Evolutionary conservation across 2,888 invertebrate genomes (phyloP).

Genomic region (Mesochorus sp.): DNA sequence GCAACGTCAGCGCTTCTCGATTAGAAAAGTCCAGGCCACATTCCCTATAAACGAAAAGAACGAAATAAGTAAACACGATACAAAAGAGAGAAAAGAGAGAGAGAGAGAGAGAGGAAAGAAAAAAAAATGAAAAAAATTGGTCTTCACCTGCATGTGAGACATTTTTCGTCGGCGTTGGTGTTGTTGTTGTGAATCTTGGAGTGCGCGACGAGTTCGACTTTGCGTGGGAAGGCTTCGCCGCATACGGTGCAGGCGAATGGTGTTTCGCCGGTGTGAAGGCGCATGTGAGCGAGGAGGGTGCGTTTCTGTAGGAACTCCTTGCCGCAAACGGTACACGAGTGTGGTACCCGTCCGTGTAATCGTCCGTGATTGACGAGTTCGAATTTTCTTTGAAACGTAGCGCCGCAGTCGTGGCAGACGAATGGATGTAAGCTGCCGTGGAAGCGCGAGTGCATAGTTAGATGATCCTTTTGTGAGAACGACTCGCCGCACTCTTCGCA

Average conservation of each 20-base stretch:
- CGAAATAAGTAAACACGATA: background rate
- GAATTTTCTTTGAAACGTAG: slow-evolving; percentile 92
- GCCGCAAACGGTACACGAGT: slow-evolving; percentile 91
- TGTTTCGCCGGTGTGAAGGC: slow-evolving; percentile 89
- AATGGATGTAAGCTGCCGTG: slow-evolving; percentile 98
- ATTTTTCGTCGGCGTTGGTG: slow-evolving; percentile 81
- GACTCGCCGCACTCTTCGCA: slow-evolving; percentile 96
- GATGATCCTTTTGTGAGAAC: slow-evolving; percentile 94
- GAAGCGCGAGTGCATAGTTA: slow-evolving; percentile 94
- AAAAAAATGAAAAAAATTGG: slow-evolving; percentile 17
- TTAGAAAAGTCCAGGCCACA: slow-evolving; percentile 87
- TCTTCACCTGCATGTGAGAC: slow-evolving; percentile 82
- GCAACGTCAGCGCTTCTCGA: slow-evolving; percentile 90
- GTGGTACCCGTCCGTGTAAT: slow-evolving; percentile 91
- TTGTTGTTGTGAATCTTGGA: slow-evolving; percentile 82
- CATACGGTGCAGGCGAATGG: slow-evolving; percentile 89
- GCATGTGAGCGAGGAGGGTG: slow-evolving; percentile 91
- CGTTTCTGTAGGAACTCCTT: slow-evolving; percentile 94
- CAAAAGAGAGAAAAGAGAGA: background rate
- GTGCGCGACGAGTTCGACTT: slow-evolving; percentile 88
- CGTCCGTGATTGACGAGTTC: slow-evolving; percentile 93
- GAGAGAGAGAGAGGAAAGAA: background rate
- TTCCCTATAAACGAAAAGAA: slow-evolving; percentile 80
- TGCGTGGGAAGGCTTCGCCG: slow-evolving; percentile 89
- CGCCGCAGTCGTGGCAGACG: slow-evolving; percentile 95